These are phyloP conservation scores for Brachionichthys hirsutus DNA, from an alignment of 2,113 vertebrate genomes.

Conservation along the genomic window DNA sequence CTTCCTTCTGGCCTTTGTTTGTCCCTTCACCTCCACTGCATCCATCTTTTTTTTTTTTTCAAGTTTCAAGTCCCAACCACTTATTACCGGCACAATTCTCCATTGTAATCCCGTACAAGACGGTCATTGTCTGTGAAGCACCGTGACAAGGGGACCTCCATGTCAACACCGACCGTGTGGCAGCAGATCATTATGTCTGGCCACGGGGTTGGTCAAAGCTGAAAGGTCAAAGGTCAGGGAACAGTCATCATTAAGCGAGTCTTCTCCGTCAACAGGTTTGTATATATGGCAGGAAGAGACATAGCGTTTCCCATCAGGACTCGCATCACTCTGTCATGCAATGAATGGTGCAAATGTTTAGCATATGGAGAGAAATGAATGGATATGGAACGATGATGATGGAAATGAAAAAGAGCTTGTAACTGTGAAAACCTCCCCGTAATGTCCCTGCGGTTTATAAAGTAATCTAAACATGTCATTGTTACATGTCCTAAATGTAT, in stretches of 20 bases:
- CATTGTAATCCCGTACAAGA: constrained; percentile 58
- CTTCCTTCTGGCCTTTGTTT: background rate
- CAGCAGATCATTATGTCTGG: constrained; percentile 61
- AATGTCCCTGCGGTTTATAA: background rate
- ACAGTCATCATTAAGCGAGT: constrained; percentile 58
- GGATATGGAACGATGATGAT: constrained; percentile 51
- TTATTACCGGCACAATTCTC: constrained; percentile 27
- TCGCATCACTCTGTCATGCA: constrained; percentile 29
- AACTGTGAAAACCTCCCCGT: background rate
- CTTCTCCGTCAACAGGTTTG: constrained; percentile 72
- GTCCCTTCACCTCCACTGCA: constrained; percentile 1
- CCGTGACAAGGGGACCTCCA: constrained; percentile 54
- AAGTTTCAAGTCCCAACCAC: constrained; percentile 40
- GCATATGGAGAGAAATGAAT: constrained; percentile 29
- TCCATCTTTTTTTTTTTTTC: constrained; percentile 48
- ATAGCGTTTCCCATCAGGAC: constrained; percentile 37
- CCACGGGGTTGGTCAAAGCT: constrained; percentile 51
- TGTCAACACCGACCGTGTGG: constrained; percentile 56
- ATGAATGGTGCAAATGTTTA: constrained; percentile 23
- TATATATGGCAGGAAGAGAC: constrained; percentile 56
- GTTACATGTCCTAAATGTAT: too few relatives aligned
- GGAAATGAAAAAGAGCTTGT: constrained; percentile 25
- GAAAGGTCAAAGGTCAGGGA: constrained; percentile 58
- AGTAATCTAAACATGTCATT: too few relatives aligned
- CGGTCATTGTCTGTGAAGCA: constrained; percentile 50